Conservation (phyloP, 2,888 invertebrate species). For the Drepanosiphum platanoidis region DNA sequence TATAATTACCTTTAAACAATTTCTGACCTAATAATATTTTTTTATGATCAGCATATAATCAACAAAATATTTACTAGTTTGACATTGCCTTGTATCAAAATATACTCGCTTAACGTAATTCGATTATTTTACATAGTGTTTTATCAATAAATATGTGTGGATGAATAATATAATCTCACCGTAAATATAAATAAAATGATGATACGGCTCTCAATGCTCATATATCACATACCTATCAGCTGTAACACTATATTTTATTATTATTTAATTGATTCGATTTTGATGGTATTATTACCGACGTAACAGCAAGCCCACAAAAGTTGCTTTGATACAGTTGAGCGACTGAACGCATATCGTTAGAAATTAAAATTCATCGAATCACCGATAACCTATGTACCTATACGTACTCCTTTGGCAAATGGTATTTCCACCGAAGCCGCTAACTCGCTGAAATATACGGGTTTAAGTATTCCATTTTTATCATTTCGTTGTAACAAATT, state of each 20-base stretch:
- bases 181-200: too few species aligned
- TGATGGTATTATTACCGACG: background rate
- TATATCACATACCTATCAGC: too few species aligned
- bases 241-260: too few species aligned
- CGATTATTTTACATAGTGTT: background rate
- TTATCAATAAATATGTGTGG: background rate
- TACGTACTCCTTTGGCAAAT: background rate
- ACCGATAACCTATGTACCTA: background rate
- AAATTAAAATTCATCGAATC: background rate
- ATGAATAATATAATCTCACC: background rate
- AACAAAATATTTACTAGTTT: background rate
- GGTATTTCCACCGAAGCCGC: background rate
- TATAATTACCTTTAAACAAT: background rate
- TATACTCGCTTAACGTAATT: background rate
- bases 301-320: background rate
- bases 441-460: background rate
- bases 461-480: background rate
- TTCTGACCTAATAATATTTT: background rate
- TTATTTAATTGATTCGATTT: background rate
- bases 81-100: background rate
- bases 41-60: background rate
- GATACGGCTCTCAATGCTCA: too few species aligned
- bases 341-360: background rate
- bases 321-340: background rate
- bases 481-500: too few species aligned